Percentiles rank a stretch among this genome's conserved stretches.
Conservation (phyloP, 1,140 invertebrate genomes). For the Rhopalosiphum maidis region DNA sequence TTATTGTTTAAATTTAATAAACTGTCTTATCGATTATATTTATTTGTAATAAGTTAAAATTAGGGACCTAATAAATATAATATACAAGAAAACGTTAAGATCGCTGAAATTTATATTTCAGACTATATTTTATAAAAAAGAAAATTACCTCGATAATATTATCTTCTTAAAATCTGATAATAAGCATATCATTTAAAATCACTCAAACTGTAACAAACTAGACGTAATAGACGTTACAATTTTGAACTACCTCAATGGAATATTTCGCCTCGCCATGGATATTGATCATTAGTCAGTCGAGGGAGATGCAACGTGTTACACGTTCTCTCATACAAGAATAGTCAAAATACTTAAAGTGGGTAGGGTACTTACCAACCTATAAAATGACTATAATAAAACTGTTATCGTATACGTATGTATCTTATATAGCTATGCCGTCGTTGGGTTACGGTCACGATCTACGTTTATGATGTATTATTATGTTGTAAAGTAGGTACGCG, state of each 20-base stretch:
- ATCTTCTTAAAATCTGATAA: rapidly evolving
- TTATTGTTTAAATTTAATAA: not conserved
- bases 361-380: no score
- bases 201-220: not conserved
- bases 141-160: not conserved
- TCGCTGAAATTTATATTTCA: no score
- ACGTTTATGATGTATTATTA: not conserved
- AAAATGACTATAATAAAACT: not conserved
- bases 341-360: not conserved
- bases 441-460: not conserved
- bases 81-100: no score
- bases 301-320: not conserved
- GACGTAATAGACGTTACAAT: not conserved
- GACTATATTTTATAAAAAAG: not conserved
- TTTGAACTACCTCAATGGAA: not conserved
- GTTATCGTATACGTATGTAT: not conserved
- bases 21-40: not conserved
- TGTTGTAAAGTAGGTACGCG: not conserved
- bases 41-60: no score
- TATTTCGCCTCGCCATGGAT: not conserved
- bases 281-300: not conserved
- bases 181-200: not conserved
- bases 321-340: not conserved
- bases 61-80: no score
- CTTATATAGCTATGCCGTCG: not conserved